Conservation (phyloP, 2,888 invertebrate genomes). For the Platynereis dumerilii region DNA sequence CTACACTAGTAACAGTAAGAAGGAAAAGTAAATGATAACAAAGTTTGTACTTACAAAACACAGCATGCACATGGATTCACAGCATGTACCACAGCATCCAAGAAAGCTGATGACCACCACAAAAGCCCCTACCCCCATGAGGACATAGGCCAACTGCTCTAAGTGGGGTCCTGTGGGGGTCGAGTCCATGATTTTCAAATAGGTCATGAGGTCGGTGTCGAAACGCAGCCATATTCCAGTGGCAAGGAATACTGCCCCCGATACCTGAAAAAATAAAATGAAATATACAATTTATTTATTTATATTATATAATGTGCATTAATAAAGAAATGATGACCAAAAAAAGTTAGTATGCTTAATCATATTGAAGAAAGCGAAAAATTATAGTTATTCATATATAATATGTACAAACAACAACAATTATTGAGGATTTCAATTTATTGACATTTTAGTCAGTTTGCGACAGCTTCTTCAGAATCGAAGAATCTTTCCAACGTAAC, state of each 20-base stretch:
- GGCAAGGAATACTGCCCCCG: conserved; percentile 13
- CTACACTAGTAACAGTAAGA: too few relatives aligned
- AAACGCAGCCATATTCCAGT: conserved; percentile 21
- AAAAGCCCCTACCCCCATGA: conserved; percentile 28
- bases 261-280: conserved; percentile 13
- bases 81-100: conserved; percentile 36
- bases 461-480: too few relatives aligned
- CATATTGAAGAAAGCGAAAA: too few relatives aligned
- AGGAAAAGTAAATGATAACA: too few relatives aligned
- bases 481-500: too few relatives aligned
- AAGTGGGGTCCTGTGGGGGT: conserved; percentile 21
- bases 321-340: too few relatives aligned
- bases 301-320: not conserved
- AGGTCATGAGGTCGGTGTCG: conserved; percentile 17
- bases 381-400: too few relatives aligned
- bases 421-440: too few relatives aligned
- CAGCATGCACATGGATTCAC: conserved; percentile 34
- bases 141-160: conserved; percentile 26
- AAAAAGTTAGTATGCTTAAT: too few relatives aligned
- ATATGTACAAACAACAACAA: too few relatives aligned
- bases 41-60: conserved; percentile 29
- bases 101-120: conserved; percentile 32
- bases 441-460: too few relatives aligned
- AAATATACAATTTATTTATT: not conserved
- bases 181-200: conserved; percentile 20